Evolutionary conservation across 2,797 vertebrate species (phyloP).

Genomic region (Melanitta fusca): DNA sequence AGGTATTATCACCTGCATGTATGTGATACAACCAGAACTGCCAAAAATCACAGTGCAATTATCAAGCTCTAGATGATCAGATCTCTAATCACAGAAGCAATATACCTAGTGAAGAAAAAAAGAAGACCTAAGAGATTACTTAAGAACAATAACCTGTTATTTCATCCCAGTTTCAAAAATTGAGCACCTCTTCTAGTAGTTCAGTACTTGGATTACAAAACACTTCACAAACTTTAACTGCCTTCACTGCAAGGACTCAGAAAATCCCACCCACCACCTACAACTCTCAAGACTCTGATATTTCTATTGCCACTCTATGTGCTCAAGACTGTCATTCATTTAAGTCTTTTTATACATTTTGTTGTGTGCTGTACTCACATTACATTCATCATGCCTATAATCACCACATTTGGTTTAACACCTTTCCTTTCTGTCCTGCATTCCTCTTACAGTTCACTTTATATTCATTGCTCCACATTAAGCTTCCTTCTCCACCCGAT

Average conservation of each 20-base stretch:
- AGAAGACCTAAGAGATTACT: too few relatives aligned
- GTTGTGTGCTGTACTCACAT: neutral
- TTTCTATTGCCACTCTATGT: neutral
- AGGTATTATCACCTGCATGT: neutral
- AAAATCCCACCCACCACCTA: neutral
- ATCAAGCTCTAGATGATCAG: neutral
- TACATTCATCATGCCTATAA: neutral
- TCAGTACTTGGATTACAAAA: neutral
- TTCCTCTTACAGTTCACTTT: neutral
- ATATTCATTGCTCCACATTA: neutral
- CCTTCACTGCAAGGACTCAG: neutral
- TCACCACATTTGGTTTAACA: neutral
- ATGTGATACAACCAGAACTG: neutral
- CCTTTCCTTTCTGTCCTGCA: neutral
- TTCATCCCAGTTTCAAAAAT: neutral
- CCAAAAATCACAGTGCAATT: rapidly evolving
- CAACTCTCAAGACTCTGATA: neutral
- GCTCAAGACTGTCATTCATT: neutral
- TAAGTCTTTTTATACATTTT: rapidly evolving
- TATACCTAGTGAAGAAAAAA: neutral
- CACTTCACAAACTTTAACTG: neutral
- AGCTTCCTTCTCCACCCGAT: neutral
- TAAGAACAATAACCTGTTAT: neutral
- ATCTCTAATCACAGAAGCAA: neutral
- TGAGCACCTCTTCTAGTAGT: neutral